Percentiles rank a stretch among this genome's conserved stretches.
These are phyloP conservation scores for Ceratitis capitata DNA, from an alignment of 1,140 invertebrate species.

Conservation along the genomic window DNA sequence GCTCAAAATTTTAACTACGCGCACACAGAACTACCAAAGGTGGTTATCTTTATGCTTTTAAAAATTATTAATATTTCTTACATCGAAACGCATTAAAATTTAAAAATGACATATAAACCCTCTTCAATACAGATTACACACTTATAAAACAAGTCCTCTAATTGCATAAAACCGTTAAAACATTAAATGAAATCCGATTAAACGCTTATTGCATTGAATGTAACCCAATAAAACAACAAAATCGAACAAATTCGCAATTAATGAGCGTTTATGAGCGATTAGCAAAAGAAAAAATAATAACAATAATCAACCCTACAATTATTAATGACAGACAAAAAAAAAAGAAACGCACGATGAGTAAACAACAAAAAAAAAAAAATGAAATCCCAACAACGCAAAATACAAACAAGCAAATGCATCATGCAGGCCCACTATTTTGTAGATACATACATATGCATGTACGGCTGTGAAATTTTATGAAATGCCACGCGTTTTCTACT, in stretches of 20 bases:
- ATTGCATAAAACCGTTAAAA: conserved; percentile 25
- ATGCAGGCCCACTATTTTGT: not conserved
- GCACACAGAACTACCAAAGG: too few species aligned
- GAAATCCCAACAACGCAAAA: not conserved
- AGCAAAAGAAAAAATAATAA: not conserved
- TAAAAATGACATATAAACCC: not conserved
- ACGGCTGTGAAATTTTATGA: not conserved
- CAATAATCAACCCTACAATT: conserved; percentile 8
- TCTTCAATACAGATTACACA: not conserved
- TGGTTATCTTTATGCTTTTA: not conserved
- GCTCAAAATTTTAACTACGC: too few species aligned
- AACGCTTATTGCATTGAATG: not conserved
- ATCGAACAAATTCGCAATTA: conserved; percentile 29
- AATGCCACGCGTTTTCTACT: conserved; percentile 29
- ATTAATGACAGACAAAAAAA: too few species aligned
- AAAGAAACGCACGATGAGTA: not conserved
- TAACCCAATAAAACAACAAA: not conserved
- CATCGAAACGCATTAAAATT: too few species aligned
- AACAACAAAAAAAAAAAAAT: not conserved
- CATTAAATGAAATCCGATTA: not conserved
- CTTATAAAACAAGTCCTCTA: not conserved
- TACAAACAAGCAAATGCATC: not conserved
- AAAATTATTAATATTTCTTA: not conserved
- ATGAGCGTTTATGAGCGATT: conserved; percentile 4
- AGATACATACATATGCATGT: not conserved